Evolutionary conservation across 1,140 invertebrate species (phyloP), one percentile per base, ranked within the genome.

Genomic region (Drosophila malerkotliana): DNA sequence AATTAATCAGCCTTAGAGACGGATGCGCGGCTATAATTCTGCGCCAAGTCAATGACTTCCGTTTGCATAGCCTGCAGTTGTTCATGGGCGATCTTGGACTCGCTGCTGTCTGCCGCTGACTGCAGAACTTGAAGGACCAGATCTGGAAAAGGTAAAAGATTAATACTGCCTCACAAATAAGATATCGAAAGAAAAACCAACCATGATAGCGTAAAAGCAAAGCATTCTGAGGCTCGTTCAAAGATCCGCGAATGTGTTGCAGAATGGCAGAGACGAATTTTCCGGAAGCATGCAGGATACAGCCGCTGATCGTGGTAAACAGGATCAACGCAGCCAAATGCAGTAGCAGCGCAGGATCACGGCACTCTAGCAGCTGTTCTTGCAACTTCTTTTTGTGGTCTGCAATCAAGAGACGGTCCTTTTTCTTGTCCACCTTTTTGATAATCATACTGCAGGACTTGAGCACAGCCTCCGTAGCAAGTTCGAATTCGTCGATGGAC

Each of bases 351-450:
- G 98, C 97, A 28, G 97, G 94, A 90, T 98, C 97, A 34, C 94
- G 92, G 47, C 94, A 95, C 48, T 92, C 91, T 55, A 94, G 94
- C 41, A 99, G 88, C 91, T 98, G 95, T 55, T 97, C 94, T 32
- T 96, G 91, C n/a, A 99, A 92, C 62, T 95, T 94, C 85, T 97
- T 95, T 71, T 96, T 95, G 74, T 98, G 97, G 61, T 94, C 95
- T 48, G 95, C 92, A 60, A 98, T 93, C 18, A 97, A 90, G 18
- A 94, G 94, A 92, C 94, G 95, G 92, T 98, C 97, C 89, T 96
- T 97, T 85, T 97, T 97, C 81, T 97, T 97, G 90, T 98, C 97
- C 61, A 95, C 94, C 92, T 98, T 98, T 77, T 96, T 97, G 39
- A 97, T 92, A 66, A 98, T 94, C 92, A 98, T 95, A 73, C 97